phyloP scores from a whole-genome alignment of 2,113 vertebrate species.

The Thunnus thynnus region DNA sequence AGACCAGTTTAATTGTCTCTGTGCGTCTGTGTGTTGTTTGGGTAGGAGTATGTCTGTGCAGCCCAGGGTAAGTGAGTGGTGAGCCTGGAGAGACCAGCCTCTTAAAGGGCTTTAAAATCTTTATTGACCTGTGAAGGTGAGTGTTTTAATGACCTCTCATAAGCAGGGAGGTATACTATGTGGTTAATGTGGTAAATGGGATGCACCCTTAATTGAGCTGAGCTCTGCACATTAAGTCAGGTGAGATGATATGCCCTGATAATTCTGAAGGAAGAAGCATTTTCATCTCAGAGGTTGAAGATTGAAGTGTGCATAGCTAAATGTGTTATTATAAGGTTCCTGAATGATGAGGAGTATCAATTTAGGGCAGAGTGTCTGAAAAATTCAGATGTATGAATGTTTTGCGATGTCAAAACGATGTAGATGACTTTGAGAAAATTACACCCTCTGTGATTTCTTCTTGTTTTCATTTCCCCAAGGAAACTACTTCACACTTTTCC shows the following conservation, averaged over 20 bases:
- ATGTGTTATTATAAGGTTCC: slow-evolving; percentile 6
- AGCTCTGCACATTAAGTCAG: slow-evolving; percentile 66
- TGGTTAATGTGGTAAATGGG: slow-evolving; percentile 76
- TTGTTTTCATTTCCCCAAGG: slow-evolving; percentile 53
- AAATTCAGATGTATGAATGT: slow-evolving; percentile 4
- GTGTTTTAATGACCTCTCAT: slow-evolving; percentile 75
- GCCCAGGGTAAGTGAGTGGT: slow-evolving; percentile 1
- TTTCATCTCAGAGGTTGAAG: slow-evolving; percentile 43
- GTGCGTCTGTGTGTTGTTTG: slow-evolving; percentile 30
- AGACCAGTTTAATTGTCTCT: slow-evolving; percentile 45
- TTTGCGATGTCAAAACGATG: slow-evolving; percentile 44
- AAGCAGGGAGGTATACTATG: slow-evolving; percentile 62
- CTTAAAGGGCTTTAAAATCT: slow-evolving; percentile 55
- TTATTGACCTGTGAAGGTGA: slow-evolving; percentile 83
- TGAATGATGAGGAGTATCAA: slow-evolving; percentile 9
- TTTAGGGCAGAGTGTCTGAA: background rate
- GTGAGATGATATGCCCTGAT: slow-evolving; percentile 49
- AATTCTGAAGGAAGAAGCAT: slow-evolving; percentile 42
- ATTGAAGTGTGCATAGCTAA: background rate
- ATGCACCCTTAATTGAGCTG: slow-evolving; percentile 77
- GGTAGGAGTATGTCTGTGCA: slow-evolving; percentile 8
- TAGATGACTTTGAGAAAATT: slow-evolving; percentile 49
- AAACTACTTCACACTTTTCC: slow-evolving; percentile 37
- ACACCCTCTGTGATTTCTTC: slow-evolving; percentile 32
- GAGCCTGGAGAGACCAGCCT: slow-evolving; percentile 36